Base-by-base conservation (phyloP, 1,140 invertebrate genomes). In the Philotrypesis tridentata region DNA sequence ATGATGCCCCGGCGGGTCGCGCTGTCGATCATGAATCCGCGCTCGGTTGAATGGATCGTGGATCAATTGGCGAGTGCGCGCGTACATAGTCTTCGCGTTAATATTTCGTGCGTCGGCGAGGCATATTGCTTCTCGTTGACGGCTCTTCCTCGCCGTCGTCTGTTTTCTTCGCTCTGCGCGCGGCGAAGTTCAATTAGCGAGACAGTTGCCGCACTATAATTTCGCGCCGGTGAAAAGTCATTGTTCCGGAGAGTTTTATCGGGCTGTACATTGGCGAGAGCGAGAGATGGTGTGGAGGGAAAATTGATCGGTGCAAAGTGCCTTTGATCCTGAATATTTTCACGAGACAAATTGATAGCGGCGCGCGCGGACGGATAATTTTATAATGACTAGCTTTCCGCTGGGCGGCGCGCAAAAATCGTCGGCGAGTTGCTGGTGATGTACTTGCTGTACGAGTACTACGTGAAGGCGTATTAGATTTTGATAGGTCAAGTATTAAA, bases 161-260 rank as follows among this genome's bases (percentile, higher is more conserved):
- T 72, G 70, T 37, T 21, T 72, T 48, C n/a, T n/a, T n/a, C n/a
- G n/a, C n/a, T n/a, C n/a, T n/a, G n/a, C n/a, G n/a, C n/a, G n/a
- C n/a, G n/a, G n/a, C n/a, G n/a, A n/a, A n/a, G n/a, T 72, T 74
- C 72, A 74, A 74, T 74, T 74, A 74, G 72, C 72, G 72, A 14
- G n/a, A n/a, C 48, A 60, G 48, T 74, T 43, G 48, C 72, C n/a
- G 31, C 72, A 43, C 8, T 74, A 23, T 74, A 74, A 74, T 74
- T 60, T 74, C 43, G 43, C 25, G 71, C 27, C 25, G 40, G 2
- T 25, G 8, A 9, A 21, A 73, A 55, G n/a, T 29, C 72, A 60
- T 74, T 74, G 72, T 60, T 74, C 25, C 17, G 11, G 23, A 21
- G 21, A 74, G 17, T 74, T 60, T 74, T 74, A 60, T 40, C 23